Base-by-base conservation (phyloP, 2,888 invertebrate genomes). In the Nephrocerus scutellatus region DNA sequence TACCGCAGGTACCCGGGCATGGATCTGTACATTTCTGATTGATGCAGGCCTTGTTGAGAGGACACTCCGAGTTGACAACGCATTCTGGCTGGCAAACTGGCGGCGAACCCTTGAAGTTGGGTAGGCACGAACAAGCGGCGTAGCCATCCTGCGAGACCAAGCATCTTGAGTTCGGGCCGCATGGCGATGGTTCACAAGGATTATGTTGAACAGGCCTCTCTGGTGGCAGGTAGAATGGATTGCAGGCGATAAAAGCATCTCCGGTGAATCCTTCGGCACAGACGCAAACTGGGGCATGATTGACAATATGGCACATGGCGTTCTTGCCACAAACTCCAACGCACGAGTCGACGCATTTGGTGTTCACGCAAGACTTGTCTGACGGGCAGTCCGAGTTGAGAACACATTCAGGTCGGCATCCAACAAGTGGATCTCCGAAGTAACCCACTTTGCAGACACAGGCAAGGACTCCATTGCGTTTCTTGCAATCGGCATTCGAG, bases 1-100 rank as follows among this genome's bases (percentile, higher is more conserved):
- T 66, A 13, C 88, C 89, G 62, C 89, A 89, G 42, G 83, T 83
- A 30, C 84, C 84, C 14, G 79, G 80, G 55, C 88, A 90, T n/a
- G 88, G 87, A 68, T 89, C 83, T 1, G 77, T 70, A 64, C 89
- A 89, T 62, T 77, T 82, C 60, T 80, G 80, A 60, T 82, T 87
- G 25, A 85, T 74, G 56, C 88, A 88, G 14, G 86, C 83, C 59
- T 79, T 77, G 43, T 76, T 83, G 61, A 83, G 82, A 26, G 80
- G 73, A 63, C 88, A 89, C 63, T 88, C 87, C 2, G 84, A 81
- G 62, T 82, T 86, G 35, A 84, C 81, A 29, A 85, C 77, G 66
- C 89, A 89, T 70, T 88, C 86, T 9, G 88, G 86, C 65, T 83
- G 82, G 57, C 88, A 88, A 57, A 81, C 79, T 9, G 87, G 86